These are phyloP conservation scores for Rhinopomastus cyanomelas DNA, from an alignment of 2,113 vertebrate species.

Conservation along the genomic window DNA sequence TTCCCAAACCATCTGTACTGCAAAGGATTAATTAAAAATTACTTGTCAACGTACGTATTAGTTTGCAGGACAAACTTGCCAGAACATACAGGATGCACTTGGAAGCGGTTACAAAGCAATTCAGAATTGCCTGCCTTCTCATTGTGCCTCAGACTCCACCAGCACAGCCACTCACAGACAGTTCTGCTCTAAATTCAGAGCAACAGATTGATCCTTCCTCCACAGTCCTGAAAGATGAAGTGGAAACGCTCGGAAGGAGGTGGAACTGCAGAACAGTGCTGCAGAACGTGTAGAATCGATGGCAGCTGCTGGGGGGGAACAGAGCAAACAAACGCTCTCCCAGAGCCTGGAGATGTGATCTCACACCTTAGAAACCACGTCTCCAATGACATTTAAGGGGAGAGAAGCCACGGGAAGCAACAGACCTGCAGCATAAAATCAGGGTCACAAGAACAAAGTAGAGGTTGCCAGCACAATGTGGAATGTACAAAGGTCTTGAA, in stretches of 20 bases:
- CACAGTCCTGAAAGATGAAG: not conserved
- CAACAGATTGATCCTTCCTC: not conserved
- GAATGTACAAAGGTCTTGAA: not conserved
- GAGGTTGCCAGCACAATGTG: not conserved
- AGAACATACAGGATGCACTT: not conserved
- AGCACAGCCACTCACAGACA: too few relatives aligned
- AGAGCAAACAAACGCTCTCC: not conserved
- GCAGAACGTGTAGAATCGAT: not conserved
- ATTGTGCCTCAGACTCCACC: too few relatives aligned
- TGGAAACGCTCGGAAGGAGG: not conserved
- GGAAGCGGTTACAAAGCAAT: not conserved
- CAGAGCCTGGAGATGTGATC: not conserved
- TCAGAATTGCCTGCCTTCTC: not conserved
- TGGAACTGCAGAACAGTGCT: not conserved
- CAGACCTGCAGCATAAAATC: not conserved
- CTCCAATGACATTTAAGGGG: not conserved
- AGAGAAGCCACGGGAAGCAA: not conserved
- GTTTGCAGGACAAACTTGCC: not conserved
- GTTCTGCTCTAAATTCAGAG: not conserved
- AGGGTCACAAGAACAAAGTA: not conserved
- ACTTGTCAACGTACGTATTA: not conserved
- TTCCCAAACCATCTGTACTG: slow-evolving; percentile 50
- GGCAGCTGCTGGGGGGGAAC: not conserved
- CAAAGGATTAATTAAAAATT: slow-evolving; percentile 26
- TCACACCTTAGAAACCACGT: not conserved